These are phyloP conservation scores for Serranochromis macrocephalus DNA, from an alignment of 2,113 vertebrate species.

Conservation along the genomic window DNA sequence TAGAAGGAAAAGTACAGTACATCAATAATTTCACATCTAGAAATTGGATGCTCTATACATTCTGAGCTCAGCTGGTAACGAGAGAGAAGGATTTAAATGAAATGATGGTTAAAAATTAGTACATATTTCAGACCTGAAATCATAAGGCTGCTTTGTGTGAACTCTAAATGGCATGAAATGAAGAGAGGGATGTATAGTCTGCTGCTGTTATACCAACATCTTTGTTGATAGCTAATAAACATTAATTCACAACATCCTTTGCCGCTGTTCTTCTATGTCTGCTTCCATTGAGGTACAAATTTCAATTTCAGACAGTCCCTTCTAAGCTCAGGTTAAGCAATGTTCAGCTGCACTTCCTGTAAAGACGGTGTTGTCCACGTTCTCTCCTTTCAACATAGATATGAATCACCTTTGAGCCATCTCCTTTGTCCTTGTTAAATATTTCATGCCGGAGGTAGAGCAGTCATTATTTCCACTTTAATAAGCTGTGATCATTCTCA, in stretches of 20 bases:
- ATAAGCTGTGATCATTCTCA: slow-evolving; percentile 72
- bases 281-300: slow-evolving; percentile 9
- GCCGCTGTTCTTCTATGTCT: not conserved
- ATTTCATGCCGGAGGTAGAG: slow-evolving; percentile 69
- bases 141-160: not conserved
- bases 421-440: slow-evolving; percentile 74
- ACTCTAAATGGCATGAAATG: not conserved
- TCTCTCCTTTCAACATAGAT: slow-evolving; percentile 52
- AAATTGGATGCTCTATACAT: slow-evolving; percentile 18
- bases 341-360: slow-evolving; percentile 37
- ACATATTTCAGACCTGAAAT: not conserved
- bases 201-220: not conserved
- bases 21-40: slow-evolving; percentile 52
- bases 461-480: slow-evolving; percentile 71
- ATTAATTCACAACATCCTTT: not conserved
- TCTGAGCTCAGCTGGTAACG: not conserved
- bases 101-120: not conserved
- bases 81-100: slow-evolving; percentile 16
- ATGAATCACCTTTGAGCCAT: slow-evolving; percentile 61
- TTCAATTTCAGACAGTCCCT: not conserved
- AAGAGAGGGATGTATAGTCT: not conserved
- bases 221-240: slow-evolving; percentile 11
- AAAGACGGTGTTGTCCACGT: slow-evolving; percentile 24
- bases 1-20: slow-evolving; percentile 32
- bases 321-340: slow-evolving; percentile 16